Evolutionary conservation across 2,888 invertebrate genomes (phyloP), one percentile per base, ranked within the genome.

Genomic region (Nomada hirtipes): DNA sequence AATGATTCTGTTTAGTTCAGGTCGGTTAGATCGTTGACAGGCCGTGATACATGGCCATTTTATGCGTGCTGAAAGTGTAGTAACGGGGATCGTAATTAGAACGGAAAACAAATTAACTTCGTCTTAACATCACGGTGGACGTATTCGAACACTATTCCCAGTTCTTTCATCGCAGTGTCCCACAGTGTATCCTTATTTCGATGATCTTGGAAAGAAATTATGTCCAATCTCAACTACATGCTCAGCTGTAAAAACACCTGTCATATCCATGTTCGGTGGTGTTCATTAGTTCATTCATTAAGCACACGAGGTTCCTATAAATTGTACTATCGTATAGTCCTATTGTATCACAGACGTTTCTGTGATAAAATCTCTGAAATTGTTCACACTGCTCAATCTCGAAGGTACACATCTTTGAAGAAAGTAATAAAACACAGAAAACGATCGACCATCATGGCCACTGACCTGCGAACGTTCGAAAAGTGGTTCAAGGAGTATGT

Each of bases 401-500:
- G 13, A 23, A 26, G 57, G 4, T 26, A 23, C 4, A 23, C 20
- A 57, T 4, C 10, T 10, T 23, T 23, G 26, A 20, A 13, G 9
- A 23, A 20, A 36, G 47, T n/a, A 13, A 42, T 4, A 2, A 42
- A 4, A 57, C 10, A 50, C 29, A 18, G 23, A 20, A 26, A 68
- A 20, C 18, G 15, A 10, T 59, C n/a, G 50, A 23, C 55, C 15
- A 15, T 72, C 23, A 4, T 44, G n/a, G 20, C 4, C 61, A 82
- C 82, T 82, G 76, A 82, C 82, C 82, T 82, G 82, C 52, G 1
- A 50, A 23, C 7, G 20, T 53, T 47, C 61, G 47, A 4, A 42
- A 63, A 23, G 59, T 57, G 20, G 15, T 20, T 79, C 64, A 59
- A 52, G 36, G 15, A 60, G 18, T 26, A 26, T 20, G 47, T 50